These are phyloP conservation scores for Stichopus horrens DNA, from an alignment of 53 echinoderm and acorn worm species.

Conservation along the genomic window DNA sequence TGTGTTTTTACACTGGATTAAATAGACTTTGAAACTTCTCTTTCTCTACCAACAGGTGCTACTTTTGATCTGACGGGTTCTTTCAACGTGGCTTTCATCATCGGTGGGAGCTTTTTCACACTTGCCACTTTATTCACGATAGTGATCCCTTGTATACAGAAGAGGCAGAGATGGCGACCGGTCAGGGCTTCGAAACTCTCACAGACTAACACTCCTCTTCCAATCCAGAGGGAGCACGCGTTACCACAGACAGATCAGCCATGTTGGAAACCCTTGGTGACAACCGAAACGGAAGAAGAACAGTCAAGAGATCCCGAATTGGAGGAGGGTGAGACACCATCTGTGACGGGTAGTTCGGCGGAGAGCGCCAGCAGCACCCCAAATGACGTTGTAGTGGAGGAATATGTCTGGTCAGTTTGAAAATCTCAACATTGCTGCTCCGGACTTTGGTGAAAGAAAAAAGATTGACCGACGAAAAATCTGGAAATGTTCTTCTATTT, in stretches of 20 bases:
- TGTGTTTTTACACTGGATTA: too few relatives aligned
- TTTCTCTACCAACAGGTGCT: constrained; percentile 52
- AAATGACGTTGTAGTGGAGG: constrained; percentile 6
- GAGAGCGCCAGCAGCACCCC: neutral
- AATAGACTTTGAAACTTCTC: neutral
- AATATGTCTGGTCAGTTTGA: constrained; percentile 42
- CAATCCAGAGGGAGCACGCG: neutral
- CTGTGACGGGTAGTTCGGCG: constrained; percentile 26
- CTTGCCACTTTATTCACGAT: constrained; percentile 59
- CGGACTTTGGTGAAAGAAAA: too few relatives aligned
- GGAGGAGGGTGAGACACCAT: neutral
- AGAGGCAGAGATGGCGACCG: constrained; percentile 70
- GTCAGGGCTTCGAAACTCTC: constrained; percentile 40
- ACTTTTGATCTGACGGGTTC: constrained; percentile 76
- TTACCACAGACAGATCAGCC: constrained; percentile 4
- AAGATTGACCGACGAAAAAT: too few relatives aligned
- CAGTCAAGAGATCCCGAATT: neutral
- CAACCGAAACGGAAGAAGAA: neutral
- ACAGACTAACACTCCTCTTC: neutral
- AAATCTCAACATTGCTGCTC: neutral
- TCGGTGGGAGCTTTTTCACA: constrained; percentile 78
- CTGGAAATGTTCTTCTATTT: too few relatives aligned
- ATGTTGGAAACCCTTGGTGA: constrained; percentile 27
- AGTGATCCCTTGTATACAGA: constrained; percentile 72
- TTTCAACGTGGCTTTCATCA: constrained; percentile 90